Percentiles rank a stretch among this genome's conserved stretches.
phyloP scores from a whole-genome alignment of 2,797 vertebrate genomes.

The Channa striata region DNA sequence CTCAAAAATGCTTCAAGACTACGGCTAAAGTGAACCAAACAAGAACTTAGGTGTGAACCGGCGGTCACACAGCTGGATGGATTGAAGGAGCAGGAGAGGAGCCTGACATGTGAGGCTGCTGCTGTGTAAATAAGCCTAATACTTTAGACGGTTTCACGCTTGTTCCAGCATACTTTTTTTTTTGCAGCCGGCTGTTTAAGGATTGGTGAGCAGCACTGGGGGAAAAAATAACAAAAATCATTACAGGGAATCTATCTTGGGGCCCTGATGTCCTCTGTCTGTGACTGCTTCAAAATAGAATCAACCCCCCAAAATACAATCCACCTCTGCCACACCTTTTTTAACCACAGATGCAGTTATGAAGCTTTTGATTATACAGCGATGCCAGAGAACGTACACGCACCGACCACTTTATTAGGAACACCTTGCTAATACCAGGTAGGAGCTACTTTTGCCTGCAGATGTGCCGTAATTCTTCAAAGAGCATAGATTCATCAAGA shows the following conservation, averaged over 20 bases:
- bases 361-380: no score
- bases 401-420: no score
- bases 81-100: constrained; percentile 8
- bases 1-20: constrained; percentile 15
- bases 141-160: background rate
- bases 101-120: background rate
- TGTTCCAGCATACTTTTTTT: constrained; percentile 16
- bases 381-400: no score
- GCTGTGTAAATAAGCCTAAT: constrained; percentile 21
- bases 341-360: no score
- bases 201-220: constrained; percentile 30
- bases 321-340: no score
- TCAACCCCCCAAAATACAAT: no score
- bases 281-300: background rate
- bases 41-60: background rate
- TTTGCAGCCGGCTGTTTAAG: constrained; percentile 30
- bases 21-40: no score
- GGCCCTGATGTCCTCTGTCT: background rate
- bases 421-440: no score
- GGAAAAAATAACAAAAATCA: constrained; percentile 30
- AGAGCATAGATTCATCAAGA: no score
- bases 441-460: no score
- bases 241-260: constrained; percentile 32
- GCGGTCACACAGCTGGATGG: constrained; percentile 13
- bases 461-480: no score